These are phyloP conservation scores for Fistularia tabacaria DNA, from an alignment of 2,797 vertebrate species.

Conservation along the genomic window DNA sequence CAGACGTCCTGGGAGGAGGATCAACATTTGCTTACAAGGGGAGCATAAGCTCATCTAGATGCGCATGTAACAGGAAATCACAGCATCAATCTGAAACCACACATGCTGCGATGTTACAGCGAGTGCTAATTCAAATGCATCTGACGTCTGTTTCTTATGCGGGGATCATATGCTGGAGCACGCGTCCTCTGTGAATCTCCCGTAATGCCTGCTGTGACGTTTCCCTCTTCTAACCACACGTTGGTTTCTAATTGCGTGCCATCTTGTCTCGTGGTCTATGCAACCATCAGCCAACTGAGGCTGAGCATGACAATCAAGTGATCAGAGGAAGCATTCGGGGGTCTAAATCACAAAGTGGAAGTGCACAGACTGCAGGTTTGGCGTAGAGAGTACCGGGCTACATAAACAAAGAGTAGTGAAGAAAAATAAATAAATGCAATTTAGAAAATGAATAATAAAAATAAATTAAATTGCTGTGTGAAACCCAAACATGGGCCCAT, in stretches of 20 bases:
- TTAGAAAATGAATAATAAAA: not conserved
- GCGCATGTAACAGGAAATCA: conserved; percentile 47
- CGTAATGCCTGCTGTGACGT: conserved; percentile 64
- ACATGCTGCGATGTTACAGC: conserved; percentile 48
- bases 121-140: conserved; percentile 66
- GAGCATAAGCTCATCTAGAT: conserved; percentile 38
- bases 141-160: conserved; percentile 60
- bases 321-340: conserved; percentile 50
- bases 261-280: conserved; percentile 54
- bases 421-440: not conserved
- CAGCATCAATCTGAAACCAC: conserved; percentile 43
- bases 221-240: conserved; percentile 45
- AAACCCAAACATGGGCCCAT: too few relatives aligned
- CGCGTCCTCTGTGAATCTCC: conserved; percentile 60
- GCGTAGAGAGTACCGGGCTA: conserved; percentile 12
- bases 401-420: not conserved
- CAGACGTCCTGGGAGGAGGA: conserved; percentile 33
- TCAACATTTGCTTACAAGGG: conserved; percentile 53
- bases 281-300: conserved; percentile 55
- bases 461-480: not conserved
- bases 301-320: conserved; percentile 65
- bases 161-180: conserved; percentile 69
- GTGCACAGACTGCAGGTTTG: conserved; percentile 28
- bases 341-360: conserved; percentile 37
- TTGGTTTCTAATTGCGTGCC: conserved; percentile 65